These are phyloP conservation scores for Penaeus monodon DNA, from an alignment of 2,888 invertebrate species.

Conservation along the genomic window DNA sequence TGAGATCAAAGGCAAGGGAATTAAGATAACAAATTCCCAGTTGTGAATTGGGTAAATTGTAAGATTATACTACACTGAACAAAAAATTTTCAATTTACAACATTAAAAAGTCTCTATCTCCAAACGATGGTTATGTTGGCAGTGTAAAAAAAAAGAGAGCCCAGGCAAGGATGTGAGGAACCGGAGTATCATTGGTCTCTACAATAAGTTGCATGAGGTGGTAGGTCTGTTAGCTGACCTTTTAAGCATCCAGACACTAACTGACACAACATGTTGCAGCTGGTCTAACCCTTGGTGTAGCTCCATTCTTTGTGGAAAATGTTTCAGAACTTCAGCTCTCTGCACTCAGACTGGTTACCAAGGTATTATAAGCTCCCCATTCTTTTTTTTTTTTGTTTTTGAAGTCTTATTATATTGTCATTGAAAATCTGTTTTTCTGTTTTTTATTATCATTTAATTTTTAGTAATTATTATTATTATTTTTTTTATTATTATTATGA, in stretches of 20 bases:
- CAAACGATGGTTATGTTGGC: constrained; percentile 69
- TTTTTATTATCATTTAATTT: neutral
- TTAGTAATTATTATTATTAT: too few species aligned
- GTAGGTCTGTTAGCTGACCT: constrained; percentile 87
- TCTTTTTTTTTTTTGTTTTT: too few species aligned
- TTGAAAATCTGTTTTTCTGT: neutral
- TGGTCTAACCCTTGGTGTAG: constrained; percentile 94
- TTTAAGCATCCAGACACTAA: constrained; percentile 90
- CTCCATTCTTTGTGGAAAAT: constrained; percentile 98
- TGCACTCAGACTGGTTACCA: constrained; percentile 91
- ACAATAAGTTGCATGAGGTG: constrained; percentile 89
- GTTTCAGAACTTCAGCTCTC: constrained; percentile 96
- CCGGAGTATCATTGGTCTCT: constrained; percentile 82
- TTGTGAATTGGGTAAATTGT: too few species aligned
- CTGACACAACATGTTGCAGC: constrained; percentile 93
- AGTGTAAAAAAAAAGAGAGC: constrained; percentile 73
- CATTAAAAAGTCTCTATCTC: neutral
- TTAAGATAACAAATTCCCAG: too few species aligned
- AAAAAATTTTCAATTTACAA: neutral
- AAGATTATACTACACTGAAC: too few species aligned
- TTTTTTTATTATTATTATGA: too few species aligned
- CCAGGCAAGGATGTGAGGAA: constrained; percentile 77
- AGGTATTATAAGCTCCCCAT: constrained; percentile 24
- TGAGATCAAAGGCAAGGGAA: too few species aligned
- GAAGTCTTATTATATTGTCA: too few species aligned